Conservation (phyloP, 2,888 invertebrate species). For the Drosophila affinis region DNA sequence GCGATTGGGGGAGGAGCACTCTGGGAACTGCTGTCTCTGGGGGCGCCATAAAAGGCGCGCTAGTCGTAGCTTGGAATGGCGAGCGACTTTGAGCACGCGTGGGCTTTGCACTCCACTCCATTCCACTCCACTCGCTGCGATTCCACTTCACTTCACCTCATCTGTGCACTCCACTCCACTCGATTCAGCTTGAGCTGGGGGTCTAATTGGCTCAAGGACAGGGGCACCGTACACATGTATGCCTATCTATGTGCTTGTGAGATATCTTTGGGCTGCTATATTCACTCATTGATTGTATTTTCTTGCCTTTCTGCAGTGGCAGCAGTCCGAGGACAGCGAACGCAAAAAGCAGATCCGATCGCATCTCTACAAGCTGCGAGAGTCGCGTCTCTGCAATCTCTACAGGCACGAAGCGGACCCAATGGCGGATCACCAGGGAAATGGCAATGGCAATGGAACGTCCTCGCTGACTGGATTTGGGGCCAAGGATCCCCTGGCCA, state of each 20-base stretch:
- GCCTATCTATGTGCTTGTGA: not conserved
- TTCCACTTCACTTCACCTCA: constrained; percentile 9
- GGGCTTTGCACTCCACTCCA: constrained; percentile 16
- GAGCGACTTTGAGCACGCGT: constrained; percentile 25
- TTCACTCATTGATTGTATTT: not conserved
- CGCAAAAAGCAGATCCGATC: constrained; percentile 93
- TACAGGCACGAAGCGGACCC: constrained; percentile 84
- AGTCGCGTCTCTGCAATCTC: constrained; percentile 90
- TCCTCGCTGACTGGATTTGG: constrained; percentile 82
- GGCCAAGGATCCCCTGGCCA: constrained; percentile 82
- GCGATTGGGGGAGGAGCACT: constrained; percentile 9
- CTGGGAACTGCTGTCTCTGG: constrained; percentile 2
- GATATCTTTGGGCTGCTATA: not conserved
- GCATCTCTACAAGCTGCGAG: constrained; percentile 93
- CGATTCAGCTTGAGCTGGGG: constrained; percentile 5
- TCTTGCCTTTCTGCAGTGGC: constrained; percentile 85
- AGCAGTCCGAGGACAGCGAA: constrained; percentile 93
- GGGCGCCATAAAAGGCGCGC: constrained; percentile 28
- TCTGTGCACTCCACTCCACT: not conserved
- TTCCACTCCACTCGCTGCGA: not conserved
- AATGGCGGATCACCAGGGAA: constrained; percentile 81
- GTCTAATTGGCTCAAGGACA: constrained; percentile 47
- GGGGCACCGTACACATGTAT: not conserved
- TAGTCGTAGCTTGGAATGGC: constrained; percentile 5
- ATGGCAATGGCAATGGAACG: constrained; percentile 31